Conservation (phyloP, 2,888 invertebrate species). For the Acronicta leporina region DNA sequence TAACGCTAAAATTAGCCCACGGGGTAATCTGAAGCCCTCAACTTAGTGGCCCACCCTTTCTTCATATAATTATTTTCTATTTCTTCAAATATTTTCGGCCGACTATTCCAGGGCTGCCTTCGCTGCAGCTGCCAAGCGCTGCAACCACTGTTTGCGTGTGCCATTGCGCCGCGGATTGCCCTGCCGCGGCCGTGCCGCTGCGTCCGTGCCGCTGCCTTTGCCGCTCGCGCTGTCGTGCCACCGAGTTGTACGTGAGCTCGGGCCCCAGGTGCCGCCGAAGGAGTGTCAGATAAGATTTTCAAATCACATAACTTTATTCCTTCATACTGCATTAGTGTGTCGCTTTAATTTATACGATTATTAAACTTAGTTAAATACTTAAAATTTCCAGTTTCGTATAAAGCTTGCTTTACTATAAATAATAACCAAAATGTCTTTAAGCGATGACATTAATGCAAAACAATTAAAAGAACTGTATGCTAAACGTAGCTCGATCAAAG, state of each 20-base stretch:
- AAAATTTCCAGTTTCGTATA: background rate
- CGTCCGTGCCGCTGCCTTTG: slow-evolving; percentile 1
- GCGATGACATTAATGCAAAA: slow-evolving; percentile 7
- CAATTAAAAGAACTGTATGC: slow-evolving; percentile 6
- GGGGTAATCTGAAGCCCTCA: slow-evolving; percentile 2
- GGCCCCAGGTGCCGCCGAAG: slow-evolving; percentile 14
- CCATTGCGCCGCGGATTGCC: background rate
- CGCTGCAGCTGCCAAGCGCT: too few relatives aligned
- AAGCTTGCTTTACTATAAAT: background rate
- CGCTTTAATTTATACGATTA: background rate
- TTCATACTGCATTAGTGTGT: slow-evolving; percentile 4
- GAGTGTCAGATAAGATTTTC: slow-evolving; percentile 8
- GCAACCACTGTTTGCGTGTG: too few relatives aligned
- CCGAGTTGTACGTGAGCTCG: slow-evolving; percentile 4
- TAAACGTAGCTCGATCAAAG: slow-evolving; percentile 16
- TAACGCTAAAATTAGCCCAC: background rate
- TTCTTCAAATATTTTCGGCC: slow-evolving; percentile 6
- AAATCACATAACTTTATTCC: slow-evolving; percentile 3
- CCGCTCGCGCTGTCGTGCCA: background rate
- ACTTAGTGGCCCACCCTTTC: too few relatives aligned
- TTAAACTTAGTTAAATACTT: background rate
- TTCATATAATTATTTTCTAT: background rate
- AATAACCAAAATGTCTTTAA: slow-evolving; percentile 5
- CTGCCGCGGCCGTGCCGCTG: slow-evolving; percentile 1
- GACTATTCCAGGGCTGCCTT: slow-evolving; percentile 2